These are phyloP conservation scores for Poecilia picta DNA, from an alignment of 2,797 vertebrate species.

Conservation along the genomic window DNA sequence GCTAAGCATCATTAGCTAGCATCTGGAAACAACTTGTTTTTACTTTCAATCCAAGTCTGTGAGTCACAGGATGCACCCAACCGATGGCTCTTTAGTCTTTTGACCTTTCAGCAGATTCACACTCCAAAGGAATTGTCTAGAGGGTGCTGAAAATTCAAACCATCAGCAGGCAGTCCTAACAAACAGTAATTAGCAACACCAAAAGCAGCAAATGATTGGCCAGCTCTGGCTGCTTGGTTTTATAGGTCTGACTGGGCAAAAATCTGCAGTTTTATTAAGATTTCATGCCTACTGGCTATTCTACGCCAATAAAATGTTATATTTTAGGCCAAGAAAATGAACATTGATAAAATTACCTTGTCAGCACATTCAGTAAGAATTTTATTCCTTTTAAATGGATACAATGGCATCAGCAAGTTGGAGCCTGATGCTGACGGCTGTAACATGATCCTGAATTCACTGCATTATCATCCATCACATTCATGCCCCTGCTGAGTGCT, in stretches of 20 bases:
- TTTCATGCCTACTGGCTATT: conserved; percentile 39
- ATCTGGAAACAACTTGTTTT: conserved; percentile 60
- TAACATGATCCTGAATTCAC: conserved; percentile 47
- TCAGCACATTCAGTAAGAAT: neutral
- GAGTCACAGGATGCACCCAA: conserved; percentile 48
- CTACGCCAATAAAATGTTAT: conserved; percentile 26
- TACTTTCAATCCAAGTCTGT: conserved; percentile 19
- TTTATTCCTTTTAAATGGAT: neutral
- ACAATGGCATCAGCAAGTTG: neutral
- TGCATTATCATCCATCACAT: conserved; percentile 19
- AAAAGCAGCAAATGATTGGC: conserved; percentile 42
- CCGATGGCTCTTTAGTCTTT: conserved; percentile 15
- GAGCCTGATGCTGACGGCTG: conserved; percentile 3
- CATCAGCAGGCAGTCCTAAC: conserved; percentile 42
- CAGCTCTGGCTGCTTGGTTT: conserved; percentile 43
- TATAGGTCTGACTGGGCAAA: conserved; percentile 50
- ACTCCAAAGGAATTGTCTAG: conserved; percentile 34
- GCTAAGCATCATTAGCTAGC: neutral
- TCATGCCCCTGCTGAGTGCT: neutral
- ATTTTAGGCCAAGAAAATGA: conserved; percentile 38
- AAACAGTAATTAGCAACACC: conserved; percentile 53
- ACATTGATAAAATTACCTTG: conserved; percentile 28
- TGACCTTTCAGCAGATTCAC: conserved; percentile 46
- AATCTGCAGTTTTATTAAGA: conserved; percentile 30
- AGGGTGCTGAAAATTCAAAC: conserved; percentile 41